Conservation (phyloP, 2,797 vertebrate species). For the Lycodopsis pacificus region DNA sequence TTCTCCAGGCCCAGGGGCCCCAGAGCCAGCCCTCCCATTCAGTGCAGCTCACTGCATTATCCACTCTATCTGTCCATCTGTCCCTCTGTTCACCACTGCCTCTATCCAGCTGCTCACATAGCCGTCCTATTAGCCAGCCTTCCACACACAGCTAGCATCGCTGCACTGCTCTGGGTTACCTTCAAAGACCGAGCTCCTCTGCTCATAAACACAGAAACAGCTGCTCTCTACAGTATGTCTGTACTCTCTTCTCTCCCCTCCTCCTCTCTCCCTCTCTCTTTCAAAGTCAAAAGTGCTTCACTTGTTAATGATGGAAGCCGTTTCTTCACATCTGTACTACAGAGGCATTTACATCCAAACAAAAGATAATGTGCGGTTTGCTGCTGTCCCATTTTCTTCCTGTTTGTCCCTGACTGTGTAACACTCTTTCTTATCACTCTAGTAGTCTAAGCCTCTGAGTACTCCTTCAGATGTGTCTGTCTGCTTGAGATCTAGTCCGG, state of each 20-base stretch:
- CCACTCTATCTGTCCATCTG: conserved; percentile 87
- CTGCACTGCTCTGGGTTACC: conserved; percentile 83
- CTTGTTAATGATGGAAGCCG: conserved; percentile 79
- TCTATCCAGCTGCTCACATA: conserved; percentile 88
- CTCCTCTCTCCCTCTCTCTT: conserved; percentile 72
- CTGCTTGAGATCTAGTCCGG: conserved; percentile 63
- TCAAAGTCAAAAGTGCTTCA: conserved; percentile 86
- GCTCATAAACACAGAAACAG: conserved; percentile 84
- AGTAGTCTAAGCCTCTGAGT: conserved; percentile 58
- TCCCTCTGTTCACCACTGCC: conserved; percentile 83
- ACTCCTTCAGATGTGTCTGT: conserved; percentile 70
- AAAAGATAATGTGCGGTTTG: conserved; percentile 80
- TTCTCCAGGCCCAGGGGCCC: conserved; percentile 72
- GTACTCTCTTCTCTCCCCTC: conserved; percentile 72
- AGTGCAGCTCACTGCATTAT: conserved; percentile 82
- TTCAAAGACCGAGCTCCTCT: conserved; percentile 82
- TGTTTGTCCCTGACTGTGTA: conserved; percentile 70
- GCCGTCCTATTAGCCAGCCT: conserved; percentile 84
- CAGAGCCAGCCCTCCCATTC: conserved; percentile 78
- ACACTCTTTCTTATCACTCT: conserved; percentile 69
- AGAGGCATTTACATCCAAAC: conserved; percentile 82
- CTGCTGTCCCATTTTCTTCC: conserved; percentile 73
- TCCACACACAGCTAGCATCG: conserved; percentile 73
- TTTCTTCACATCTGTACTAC: conserved; percentile 80
- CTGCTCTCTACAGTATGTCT: conserved; percentile 82